Conservation (phyloP, 2,888 invertebrate genomes). For the Oegoconia quadripuncta region DNA sequence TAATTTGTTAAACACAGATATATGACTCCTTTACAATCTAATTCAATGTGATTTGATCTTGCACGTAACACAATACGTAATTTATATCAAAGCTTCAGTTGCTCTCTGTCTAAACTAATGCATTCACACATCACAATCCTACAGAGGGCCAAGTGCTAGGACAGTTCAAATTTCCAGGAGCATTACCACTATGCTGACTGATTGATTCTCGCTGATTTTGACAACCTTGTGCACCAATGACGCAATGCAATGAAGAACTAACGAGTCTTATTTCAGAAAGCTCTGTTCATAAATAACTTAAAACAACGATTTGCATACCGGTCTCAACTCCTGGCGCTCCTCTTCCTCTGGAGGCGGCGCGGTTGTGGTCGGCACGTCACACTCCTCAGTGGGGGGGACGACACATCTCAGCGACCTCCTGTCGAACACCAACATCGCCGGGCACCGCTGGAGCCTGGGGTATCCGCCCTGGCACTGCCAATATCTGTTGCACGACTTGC, state of each 20-base stretch:
- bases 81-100: too few relatives aligned
- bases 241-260: neutral
- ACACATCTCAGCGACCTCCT: slow-evolving; percentile 89
- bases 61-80: too few relatives aligned
- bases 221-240: neutral
- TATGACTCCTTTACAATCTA: too few relatives aligned
- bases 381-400: slow-evolving; percentile 93
- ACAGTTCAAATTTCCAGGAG: too few relatives aligned
- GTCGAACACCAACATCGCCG: slow-evolving; percentile 94
- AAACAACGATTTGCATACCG: slow-evolving; percentile 30
- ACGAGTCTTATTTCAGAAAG: too few relatives aligned
- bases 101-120: too few relatives aligned
- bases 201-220: neutral
- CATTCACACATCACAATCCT: neutral
- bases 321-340: slow-evolving; percentile 46
- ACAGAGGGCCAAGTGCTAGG: neutral
- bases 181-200: too few relatives aligned
- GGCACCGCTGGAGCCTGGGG: slow-evolving; percentile 93
- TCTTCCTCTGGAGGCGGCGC: slow-evolving; percentile 81
- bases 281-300: neutral
- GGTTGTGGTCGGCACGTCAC: slow-evolving; percentile 89
- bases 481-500: slow-evolving; percentile 95
- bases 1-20: too few relatives aligned
- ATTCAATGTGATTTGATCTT: too few relatives aligned
- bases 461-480: slow-evolving; percentile 97